Evolutionary conservation across 2,888 invertebrate genomes (phyloP), one percentile per base, ranked within the genome.

Genomic region (Eristalinus sepulchralis): DNA sequence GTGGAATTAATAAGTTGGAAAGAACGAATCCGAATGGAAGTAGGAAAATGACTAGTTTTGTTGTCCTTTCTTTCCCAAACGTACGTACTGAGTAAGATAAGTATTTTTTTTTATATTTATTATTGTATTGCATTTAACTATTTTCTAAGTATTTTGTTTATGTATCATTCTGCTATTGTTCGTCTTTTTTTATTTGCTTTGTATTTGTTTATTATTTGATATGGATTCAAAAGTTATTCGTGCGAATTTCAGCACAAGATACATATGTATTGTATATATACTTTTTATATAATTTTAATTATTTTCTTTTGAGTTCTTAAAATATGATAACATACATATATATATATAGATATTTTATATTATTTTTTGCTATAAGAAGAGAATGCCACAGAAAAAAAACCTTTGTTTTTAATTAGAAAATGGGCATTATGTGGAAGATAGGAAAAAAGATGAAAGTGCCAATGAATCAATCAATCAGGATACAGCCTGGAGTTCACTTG

Each of bases 151-250:
- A 77, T 68, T 59, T 57, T 66, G 36, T 64, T 57, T 59, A 64
- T n/a, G 17, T 80, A 47, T 64, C 31, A 39, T 55, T 64, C 22
- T 53, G 55, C 67, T 71, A 20, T 68, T 36, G 57, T 66, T 71
- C 39, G 36, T 59, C 24, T 73, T 71, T 66, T 55, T 55, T 11
- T 17, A 20, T 53, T 63, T 57, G 34, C 66, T 53, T 17, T 34
- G 57, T 68, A 36, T 64, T 70, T 71, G 27, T 77, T 63, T 77
- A 68, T 62, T 82, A 83, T 67, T 86, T 86, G 86, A 86, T 86
- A 86, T 86, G 86, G 86, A 86, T 86, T 86, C 78, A 86, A 86
- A 86, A 79, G 64, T 67, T 78, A 24, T 60, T 86, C 73, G 55
- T 70, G 85, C 77, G 22, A 78, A 60, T 67, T 83, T 75, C 31